Base-by-base conservation (phyloP, 2,113 vertebrate species). In the Dipodomys spectabilis region DNA sequence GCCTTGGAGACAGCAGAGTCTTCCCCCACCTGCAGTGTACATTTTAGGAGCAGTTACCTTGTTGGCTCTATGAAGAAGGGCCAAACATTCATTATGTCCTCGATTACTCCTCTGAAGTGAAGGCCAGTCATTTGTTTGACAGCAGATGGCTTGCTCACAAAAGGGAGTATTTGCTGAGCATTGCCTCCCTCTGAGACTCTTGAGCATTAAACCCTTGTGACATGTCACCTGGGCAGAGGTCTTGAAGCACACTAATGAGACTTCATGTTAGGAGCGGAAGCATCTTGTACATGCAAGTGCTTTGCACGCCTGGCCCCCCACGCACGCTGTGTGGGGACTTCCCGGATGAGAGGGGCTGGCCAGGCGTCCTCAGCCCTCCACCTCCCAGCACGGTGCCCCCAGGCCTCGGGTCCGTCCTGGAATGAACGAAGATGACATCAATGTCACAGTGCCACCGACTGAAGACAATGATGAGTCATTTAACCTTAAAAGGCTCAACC, bases 401-500 rank as follows among this genome's bases (percentile, higher is more conserved):
- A 9, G 74, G 6, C 57, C 80, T 69, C 30, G n/a, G 64, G n/a
- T 57, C 3, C 10, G 32, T 62, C 32, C 22, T 13, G 2, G 18
- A 71, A 4, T 72, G 75, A 80, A 7, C 0, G 0, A 75, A 71
- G 57, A 44, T n/a, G 67, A 67, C 65, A 45, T 79, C 30, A 19
- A 11, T 82, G 28, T 84, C 35, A 45, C 27, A 77, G 2, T 62
- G 32, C 20, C 35, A 75, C 86, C 86, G 78, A 90, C 30, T 2
- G 35, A 94, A 72, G 82, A 79, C 91, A 94, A 92, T 80, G 89
- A 72, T 92, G 60, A 94, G 81, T 92, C 60, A 92, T 60, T 97
- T 97, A 96, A 96, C 95, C 94, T 39, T 94, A 71, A 88, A 86
- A 74, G 65, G 35, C 92, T 91, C 62, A 73, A 57, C 49, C 86